Evolutionary conservation across 1,140 invertebrate genomes (phyloP), one percentile per base, ranked within the genome.

Genomic region (Temnothorax curvispinosus): DNA sequence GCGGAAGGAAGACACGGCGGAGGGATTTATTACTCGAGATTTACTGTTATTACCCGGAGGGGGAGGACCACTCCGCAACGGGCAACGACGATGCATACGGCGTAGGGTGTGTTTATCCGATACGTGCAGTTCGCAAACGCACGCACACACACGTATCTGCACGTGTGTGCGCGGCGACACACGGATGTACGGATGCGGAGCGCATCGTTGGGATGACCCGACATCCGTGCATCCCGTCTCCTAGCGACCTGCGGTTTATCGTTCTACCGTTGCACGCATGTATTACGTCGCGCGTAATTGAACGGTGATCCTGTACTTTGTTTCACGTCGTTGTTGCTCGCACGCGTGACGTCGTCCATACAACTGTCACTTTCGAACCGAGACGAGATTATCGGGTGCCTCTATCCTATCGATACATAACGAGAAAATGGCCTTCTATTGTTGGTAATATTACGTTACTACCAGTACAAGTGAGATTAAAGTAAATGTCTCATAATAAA

Each of bases 11-110:
- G 88, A 84, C 54, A 87, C 71, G 60, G 38, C 50, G 78, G 92
- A 91, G 92, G 94, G 92, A 95, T 94, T 95, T 95, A 95, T 94
- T 93, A 91, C 93, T 89, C 77, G 92, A 93, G 91, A 95, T 94
- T 95, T 95, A 94, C 93, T 95, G 94, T 95, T 95, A 95, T 94
- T 95, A 94, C 93, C 94, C 89, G 88, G 90, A 93, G 93, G 93
- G 93, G 90, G 81, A 90, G 88, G 85, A 85, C 89, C 91, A 90
- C 87, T 91, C 84, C 52, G n/a, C 72, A 91, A 82, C 76, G 84
- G 81, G 86, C 84, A 91, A 88, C 90, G 86, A 75, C 91, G 92
- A 86, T 92, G 92, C 89, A 90, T 89, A 69, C 64, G 47, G 74
- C 80, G 87, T 74, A 86, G 89, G 91, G 89, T 91, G 87, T 90